Base-by-base conservation (phyloP, 2,113 vertebrate species). In the Aptenodytes forsteri region DNA sequence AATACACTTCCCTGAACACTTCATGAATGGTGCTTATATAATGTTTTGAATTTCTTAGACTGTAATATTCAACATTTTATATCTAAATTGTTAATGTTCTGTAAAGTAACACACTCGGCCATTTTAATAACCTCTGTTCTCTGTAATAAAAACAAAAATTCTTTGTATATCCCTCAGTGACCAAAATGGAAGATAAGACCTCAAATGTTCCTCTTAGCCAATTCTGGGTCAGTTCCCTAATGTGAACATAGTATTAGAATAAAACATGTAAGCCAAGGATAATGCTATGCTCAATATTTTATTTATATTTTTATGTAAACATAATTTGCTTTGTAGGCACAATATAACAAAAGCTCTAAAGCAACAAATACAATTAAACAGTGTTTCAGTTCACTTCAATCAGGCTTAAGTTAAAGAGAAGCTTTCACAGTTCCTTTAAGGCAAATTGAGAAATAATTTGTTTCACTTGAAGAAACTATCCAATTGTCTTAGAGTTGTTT, bases 301-400 rank as follows among this genome's bases (percentile, higher is more conserved):
- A 99, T 99, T 99, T 98, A 98, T 98, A 98, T 98, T 97, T 98
- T 98, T 97, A 98, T 99, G 99, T 99, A 99, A 99, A 99, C 98
- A 98, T 98, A 99, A 98, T 97, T 98, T 98, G 97, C 97, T 99
- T 98, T 98, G 95, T 98, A 98, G 98, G 98, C 99, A 99, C 98
- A 99, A 98, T 98, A 99, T 98, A 99, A 99, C 98, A 98, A 98
- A 98, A 99, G 98, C 99, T 98, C 97, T 98, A 98, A 98, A 98
- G 98, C 98, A 98, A 99, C 98, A 98, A 98, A 98, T 97, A 98
- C 98, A 98, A 96, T 98, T 97, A 98, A 98, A 99, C 98, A 96
- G 98, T 97, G 97, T 94, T 96, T 98, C 95, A 91, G 96, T 98
- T 98, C 94, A 97, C 97, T 98, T 97, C 96, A 97, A 96, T 95